phyloP scores from a whole-genome alignment of 2,888 invertebrate species.

The Drosophila heteroneura region DNA sequence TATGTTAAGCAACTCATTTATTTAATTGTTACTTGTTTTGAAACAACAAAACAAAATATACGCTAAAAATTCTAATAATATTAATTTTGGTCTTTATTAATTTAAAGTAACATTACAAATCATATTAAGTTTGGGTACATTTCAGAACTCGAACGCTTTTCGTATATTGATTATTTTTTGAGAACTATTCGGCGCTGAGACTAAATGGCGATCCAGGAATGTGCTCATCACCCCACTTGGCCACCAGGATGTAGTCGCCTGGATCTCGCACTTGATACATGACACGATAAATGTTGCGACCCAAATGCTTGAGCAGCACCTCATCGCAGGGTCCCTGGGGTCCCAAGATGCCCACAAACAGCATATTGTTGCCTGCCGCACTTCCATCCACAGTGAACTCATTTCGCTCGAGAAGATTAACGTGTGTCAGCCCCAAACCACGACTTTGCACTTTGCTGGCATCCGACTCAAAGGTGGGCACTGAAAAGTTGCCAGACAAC shows the following conservation, averaged over 20 bases:
- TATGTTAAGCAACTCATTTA: neutral
- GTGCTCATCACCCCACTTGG: constrained; percentile 98
- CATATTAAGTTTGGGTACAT: neutral
- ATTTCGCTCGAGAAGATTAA: constrained; percentile 81
- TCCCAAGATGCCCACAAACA: constrained; percentile 97
- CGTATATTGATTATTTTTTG: neutral
- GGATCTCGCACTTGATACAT: constrained; percentile 95
- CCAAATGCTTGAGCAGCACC: constrained; percentile 95
- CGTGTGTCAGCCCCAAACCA: constrained; percentile 79
- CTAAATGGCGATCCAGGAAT: constrained; percentile 96
- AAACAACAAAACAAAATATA: neutral
- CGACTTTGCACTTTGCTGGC: constrained; percentile 79
- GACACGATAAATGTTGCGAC: constrained; percentile 95
- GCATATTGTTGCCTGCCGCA: constrained; percentile 92
- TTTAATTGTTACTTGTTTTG: neutral
- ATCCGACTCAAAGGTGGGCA: constrained; percentile 79
- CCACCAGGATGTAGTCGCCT: constrained; percentile 96
- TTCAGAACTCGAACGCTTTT: neutral
- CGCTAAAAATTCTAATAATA: neutral
- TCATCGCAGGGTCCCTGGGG: constrained; percentile 99
- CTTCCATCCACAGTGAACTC: constrained; percentile 84
- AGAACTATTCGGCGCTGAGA: constrained; percentile 44
- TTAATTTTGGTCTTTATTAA: neutral
- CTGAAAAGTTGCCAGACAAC: constrained; percentile 42
- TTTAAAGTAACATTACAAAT: neutral